phyloP scores from a whole-genome alignment of 2,888 invertebrate genomes.

The Trisateles emortualis region DNA sequence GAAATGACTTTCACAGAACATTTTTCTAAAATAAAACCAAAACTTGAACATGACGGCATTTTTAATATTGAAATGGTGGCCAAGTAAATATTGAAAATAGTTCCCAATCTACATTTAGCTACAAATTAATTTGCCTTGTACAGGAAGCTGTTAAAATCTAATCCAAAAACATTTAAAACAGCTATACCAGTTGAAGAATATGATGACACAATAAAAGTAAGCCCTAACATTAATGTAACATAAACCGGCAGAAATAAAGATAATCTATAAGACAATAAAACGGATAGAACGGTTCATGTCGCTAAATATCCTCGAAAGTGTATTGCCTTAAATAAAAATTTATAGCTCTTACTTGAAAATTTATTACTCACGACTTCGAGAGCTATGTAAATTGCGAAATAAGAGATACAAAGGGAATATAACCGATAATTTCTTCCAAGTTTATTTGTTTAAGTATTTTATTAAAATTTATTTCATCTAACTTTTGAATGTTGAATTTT shows the following conservation, averaged over 20 bases:
- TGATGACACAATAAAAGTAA: constrained; percentile 32
- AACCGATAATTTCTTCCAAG: constrained; percentile 52
- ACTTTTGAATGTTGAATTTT: constrained; percentile 17
- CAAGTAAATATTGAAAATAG: no score
- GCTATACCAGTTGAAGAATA: constrained; percentile 8
- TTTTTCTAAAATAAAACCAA: no score
- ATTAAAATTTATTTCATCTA: constrained; percentile 38
- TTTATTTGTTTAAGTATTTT: constrained; percentile 39
- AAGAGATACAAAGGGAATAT: constrained; percentile 44
- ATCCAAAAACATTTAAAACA: neutral
- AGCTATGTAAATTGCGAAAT: constrained; percentile 47
- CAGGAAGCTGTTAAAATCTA: no score
- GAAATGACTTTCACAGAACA: no score
- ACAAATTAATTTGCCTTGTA: no score
- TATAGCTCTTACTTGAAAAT: constrained; percentile 49
- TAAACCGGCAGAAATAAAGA: constrained; percentile 37
- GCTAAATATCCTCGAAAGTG: constrained; percentile 48
- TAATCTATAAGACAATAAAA: constrained; percentile 45
- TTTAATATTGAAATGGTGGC: no score
- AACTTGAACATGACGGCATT: no score
- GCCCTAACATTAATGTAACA: constrained; percentile 24
- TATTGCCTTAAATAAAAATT: constrained; percentile 59
- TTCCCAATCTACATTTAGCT: no score
- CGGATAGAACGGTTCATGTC: constrained; percentile 48
- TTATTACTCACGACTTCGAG: constrained; percentile 50